A percentile compares a stretch with the other conserved stretches of the same genome.
Evolutionary conservation across 2,888 invertebrate species (phyloP).

Genomic region (Eristalinus sepulchralis): DNA sequence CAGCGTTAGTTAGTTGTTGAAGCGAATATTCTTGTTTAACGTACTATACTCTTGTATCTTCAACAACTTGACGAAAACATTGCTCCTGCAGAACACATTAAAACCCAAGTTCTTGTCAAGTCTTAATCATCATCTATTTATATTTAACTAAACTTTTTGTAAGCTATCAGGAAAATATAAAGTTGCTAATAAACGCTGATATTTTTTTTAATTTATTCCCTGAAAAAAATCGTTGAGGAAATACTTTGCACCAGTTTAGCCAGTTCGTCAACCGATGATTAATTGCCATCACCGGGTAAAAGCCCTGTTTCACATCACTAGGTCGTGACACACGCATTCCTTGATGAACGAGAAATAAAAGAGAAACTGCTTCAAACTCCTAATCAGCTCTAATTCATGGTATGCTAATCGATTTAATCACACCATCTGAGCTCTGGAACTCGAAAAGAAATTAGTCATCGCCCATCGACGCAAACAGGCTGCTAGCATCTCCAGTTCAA

Average conservation of each 20-base stretch:
- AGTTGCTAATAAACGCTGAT: neutral
- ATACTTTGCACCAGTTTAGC: neutral
- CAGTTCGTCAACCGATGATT: neutral
- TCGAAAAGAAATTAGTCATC: constrained; percentile 4
- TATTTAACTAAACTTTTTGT: too few relatives aligned
- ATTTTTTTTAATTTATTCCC: neutral
- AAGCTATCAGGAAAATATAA: too few relatives aligned
- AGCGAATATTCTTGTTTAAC: too few relatives aligned
- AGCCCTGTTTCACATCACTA: neutral
- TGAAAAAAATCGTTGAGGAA: neutral
- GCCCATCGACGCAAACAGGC: neutral
- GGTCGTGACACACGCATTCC: neutral
- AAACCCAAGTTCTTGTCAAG: too few relatives aligned
- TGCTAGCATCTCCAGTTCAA: neutral
- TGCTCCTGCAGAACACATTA: too few relatives aligned
- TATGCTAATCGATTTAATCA: neutral
- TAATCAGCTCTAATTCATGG: neutral
- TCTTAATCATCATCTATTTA: too few relatives aligned
- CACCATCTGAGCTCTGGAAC: neutral
- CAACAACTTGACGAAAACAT: too few relatives aligned
- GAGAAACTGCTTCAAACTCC: neutral
- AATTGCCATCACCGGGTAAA: neutral
- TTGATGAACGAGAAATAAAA: neutral
- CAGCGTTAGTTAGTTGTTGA: too few relatives aligned
- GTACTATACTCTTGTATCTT: too few relatives aligned